Conservation (phyloP, 2,113 vertebrate species). For the Syngnathus scovelli region DNA sequence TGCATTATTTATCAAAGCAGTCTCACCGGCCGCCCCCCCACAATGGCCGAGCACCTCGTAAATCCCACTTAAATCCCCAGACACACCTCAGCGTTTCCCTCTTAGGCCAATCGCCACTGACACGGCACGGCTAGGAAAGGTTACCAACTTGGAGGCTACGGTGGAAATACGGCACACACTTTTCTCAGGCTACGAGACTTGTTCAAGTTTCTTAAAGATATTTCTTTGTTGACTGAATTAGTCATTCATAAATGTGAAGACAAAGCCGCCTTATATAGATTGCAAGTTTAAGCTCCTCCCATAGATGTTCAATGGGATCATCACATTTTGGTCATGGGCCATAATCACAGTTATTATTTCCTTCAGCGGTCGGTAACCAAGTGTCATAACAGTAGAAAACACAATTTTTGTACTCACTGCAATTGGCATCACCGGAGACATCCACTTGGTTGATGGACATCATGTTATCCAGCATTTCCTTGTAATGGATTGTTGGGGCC, state of each 20-base stretch:
- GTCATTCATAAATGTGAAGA: neutral
- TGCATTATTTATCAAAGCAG: conserved; percentile 50
- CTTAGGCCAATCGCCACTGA: neutral
- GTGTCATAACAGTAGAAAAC: too few relatives aligned
- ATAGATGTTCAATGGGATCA: too few relatives aligned
- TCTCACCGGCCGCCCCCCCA: conserved; percentile 26
- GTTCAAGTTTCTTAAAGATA: neutral
- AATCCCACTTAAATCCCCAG: conserved; percentile 21
- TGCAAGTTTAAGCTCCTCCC: too few relatives aligned
- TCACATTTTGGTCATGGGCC: too few relatives aligned
- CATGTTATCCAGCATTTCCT: too few relatives aligned
- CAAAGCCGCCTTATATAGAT: too few relatives aligned
- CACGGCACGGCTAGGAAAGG: conserved; percentile 4
- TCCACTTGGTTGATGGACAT: too few relatives aligned
- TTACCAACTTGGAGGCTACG: neutral
- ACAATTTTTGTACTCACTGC: too few relatives aligned
- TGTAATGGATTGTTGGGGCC: too few relatives aligned
- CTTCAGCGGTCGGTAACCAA: too few relatives aligned
- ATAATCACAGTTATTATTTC: too few relatives aligned
- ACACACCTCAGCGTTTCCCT: conserved; percentile 24
- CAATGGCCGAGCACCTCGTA: conserved; percentile 11
- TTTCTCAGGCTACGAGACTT: neutral
- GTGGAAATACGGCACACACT: neutral
- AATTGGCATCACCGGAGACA: too few relatives aligned
- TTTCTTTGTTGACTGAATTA: neutral